Base-by-base conservation (phyloP, 2,888 invertebrate species). In the Hybos culiciformis region DNA sequence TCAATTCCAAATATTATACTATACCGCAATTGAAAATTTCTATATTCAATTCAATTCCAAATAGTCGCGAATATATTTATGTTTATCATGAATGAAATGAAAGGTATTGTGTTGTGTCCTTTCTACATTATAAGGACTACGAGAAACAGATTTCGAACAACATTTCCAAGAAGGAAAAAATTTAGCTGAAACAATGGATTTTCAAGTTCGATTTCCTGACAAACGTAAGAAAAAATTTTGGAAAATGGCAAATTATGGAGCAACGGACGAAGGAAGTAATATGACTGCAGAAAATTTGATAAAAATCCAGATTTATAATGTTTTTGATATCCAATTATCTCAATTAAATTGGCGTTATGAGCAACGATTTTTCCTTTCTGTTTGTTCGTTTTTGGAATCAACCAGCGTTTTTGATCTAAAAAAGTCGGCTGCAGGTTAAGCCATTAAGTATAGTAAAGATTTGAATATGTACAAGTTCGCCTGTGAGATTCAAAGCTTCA, bases 141-240 rank as follows among this genome's bases (percentile, higher is more conserved):
- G 33, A 33, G 18, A 33, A 33, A 15, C 5, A 18, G 11, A 18
- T 33, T 33, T 33, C 17, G 33, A 33, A 33, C 17, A 33, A 33
- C 11, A 33, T 33, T 33, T 33, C 18, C 18, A 33, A 15, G 18
- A 21, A 36, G 5, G 20, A 21, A 20, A 36, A 3, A 36, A 36
- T 36, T 36, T 36, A n/a, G 36, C 36, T 36, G n/a, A 36, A 36
- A 21, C 36, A 12, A 36, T 36, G 36, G 12, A 36, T 21, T 20
- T 36, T 21, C 36, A 36, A 12, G n/a, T 21, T 36, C 20, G 36
- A 36, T 36, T 36, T 36, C 36, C n/a, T 20, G n/a, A n/a, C 21
- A 36, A 21, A 36, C 20, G 20, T 5, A 32, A 15, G 31, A 32
- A 17, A 32, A 32, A 17, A 32, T 14, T 32, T 4, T 15, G 17